A percentile compares a stretch with the other conserved stretches of the same genome.
Evolutionary conservation across 2,888 invertebrate species (phyloP).

Genomic region (Galerucella nymphaeae): DNA sequence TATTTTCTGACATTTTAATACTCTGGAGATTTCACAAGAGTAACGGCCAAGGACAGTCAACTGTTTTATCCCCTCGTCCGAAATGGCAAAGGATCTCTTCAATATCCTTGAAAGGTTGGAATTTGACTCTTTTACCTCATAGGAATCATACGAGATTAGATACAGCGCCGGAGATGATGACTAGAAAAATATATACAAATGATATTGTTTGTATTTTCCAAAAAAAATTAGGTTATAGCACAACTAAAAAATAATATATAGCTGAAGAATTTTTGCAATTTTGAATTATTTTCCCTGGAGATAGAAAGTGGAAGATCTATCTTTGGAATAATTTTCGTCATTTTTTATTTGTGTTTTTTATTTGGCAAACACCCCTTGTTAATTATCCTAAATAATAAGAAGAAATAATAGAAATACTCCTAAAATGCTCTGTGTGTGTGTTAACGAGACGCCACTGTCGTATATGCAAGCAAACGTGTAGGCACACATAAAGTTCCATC

Average conservation of each 20-base stretch:
- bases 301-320: too few species aligned
- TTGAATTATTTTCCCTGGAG: too few species aligned
- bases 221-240: too few species aligned
- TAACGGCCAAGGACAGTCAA: conserved; percentile 50
- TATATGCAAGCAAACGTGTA: conserved; percentile 25
- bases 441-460: conserved; percentile 38
- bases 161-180: conserved; percentile 36
- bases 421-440: not conserved
- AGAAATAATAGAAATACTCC: too few species aligned
- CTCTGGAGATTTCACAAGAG: conserved; percentile 42
- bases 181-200: not conserved
- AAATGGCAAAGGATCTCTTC: conserved; percentile 64
- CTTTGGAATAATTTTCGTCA: too few species aligned
- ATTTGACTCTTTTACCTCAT: conserved; percentile 54
- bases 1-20: conserved; percentile 35
- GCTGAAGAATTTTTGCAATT: too few species aligned
- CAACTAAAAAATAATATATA: too few species aligned
- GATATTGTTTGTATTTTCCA: too few species aligned
- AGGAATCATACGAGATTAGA: conserved; percentile 44
- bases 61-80: conserved; percentile 61
- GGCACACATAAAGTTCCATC: conserved; percentile 28
- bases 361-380: too few species aligned
- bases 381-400: too few species aligned
- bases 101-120: conserved; percentile 64
- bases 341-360: too few species aligned